Evolutionary conservation across 2,888 invertebrate species (phyloP).

Genomic region (Synergus japonicus): DNA sequence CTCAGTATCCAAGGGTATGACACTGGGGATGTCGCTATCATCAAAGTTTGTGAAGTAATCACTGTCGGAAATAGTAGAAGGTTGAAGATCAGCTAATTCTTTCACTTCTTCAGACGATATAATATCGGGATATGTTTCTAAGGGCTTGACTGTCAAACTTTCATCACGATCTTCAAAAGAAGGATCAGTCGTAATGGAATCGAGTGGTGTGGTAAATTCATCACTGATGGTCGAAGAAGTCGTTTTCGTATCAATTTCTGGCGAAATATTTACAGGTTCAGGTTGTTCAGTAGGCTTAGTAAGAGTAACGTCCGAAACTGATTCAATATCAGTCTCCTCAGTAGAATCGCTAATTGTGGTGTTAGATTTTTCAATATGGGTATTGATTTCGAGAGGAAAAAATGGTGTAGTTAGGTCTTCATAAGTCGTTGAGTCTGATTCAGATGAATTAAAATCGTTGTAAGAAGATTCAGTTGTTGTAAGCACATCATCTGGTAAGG

Average conservation of each 20-base stretch:
- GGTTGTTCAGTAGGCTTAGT: background rate
- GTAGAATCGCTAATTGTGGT: background rate
- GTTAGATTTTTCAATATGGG: constrained; percentile 31
- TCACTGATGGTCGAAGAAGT: background rate
- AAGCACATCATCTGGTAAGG: background rate
- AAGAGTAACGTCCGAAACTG: background rate
- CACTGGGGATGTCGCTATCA: constrained; percentile 68
- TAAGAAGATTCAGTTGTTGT: constrained; percentile 4
- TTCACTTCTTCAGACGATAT: background rate
- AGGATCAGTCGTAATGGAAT: constrained; percentile 10
- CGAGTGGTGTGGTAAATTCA: background rate
- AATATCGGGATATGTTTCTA: constrained; percentile 33
- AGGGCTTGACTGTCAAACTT: constrained; percentile 56
- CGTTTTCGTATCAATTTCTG: background rate
- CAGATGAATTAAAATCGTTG: background rate
- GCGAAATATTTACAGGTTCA: background rate
- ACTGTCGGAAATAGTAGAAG: background rate
- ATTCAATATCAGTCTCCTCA: background rate
- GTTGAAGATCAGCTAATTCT: constrained; percentile 4
- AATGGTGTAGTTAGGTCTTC: background rate
- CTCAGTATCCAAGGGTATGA: constrained; percentile 68
- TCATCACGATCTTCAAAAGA: constrained; percentile 44
- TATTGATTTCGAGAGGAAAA: constrained; percentile 18
- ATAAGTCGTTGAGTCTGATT: background rate
- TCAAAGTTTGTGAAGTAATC: constrained; percentile 40